Conservation (phyloP, 1,140 invertebrate genomes). For the Drosophila repleta region DNA sequence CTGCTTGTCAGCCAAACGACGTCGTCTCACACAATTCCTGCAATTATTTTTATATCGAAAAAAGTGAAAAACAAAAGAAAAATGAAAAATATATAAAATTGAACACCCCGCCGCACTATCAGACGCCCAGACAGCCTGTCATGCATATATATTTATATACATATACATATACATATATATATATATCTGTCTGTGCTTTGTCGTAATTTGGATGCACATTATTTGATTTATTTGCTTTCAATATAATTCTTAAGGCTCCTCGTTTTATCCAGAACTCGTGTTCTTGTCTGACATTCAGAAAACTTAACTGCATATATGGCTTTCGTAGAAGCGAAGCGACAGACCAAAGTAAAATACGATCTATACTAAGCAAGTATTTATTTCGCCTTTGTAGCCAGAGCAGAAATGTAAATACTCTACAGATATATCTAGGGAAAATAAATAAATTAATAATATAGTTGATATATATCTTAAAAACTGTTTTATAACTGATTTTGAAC, state of each 20-base stretch:
- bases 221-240: conserved; percentile 79
- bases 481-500: too few species aligned
- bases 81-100: conserved; percentile 23
- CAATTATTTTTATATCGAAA: conserved; percentile 80
- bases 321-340: conserved; percentile 48
- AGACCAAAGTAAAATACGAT: neutral
- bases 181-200: conserved; percentile 62
- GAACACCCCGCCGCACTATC: conserved; percentile 45
- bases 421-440: neutral
- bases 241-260: conserved; percentile 62
- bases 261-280: conserved; percentile 62
- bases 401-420: conserved; percentile 8
- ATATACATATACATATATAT: conserved; percentile 33
- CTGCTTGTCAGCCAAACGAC: conserved; percentile 44
- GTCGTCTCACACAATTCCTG: conserved; percentile 74
- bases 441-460: too few species aligned
- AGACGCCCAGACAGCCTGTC: conserved; percentile 49
- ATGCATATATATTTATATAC: conserved; percentile 66
- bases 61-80: conserved; percentile 19
- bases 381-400: neutral
- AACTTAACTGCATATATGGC: conserved; percentile 43
- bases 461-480: too few species aligned
- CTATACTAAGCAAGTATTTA: neutral
- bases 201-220: conserved; percentile 76
- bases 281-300: conserved; percentile 37